A percentile compares a stretch with the other conserved stretches of the same genome.
Conservation (phyloP, 2,888 invertebrate genomes). For the Andrena marginata region DNA sequence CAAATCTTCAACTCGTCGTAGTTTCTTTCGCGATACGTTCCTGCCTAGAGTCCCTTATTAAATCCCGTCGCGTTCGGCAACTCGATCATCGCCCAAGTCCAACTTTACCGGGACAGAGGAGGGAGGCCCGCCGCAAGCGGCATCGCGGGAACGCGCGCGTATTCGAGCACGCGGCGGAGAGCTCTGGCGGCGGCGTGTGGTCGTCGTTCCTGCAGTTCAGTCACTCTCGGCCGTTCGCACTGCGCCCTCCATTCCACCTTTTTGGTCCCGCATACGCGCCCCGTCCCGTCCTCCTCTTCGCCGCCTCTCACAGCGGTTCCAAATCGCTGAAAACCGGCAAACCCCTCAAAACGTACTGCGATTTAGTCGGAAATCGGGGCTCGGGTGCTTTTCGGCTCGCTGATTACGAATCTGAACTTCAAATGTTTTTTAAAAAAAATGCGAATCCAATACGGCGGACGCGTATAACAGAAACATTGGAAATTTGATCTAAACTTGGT, state of each 20-base stretch:
- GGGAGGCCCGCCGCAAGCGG: not conserved
- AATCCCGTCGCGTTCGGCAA: not conserved
- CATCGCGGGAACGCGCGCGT: constrained; percentile 67
- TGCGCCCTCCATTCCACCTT: constrained; percentile 31
- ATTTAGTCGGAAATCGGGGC: no score
- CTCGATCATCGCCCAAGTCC: constrained; percentile 13
- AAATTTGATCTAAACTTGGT: no score
- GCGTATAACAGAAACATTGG: no score
- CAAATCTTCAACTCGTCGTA: not conserved
- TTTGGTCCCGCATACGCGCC: constrained; percentile 16
- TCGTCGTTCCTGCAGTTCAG: constrained; percentile 71
- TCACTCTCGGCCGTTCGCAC: constrained; percentile 70
- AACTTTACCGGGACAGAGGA: not conserved
- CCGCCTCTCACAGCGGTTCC: no score
- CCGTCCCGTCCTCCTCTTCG: not conserved
- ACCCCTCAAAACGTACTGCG: no score
- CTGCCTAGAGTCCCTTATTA: not conserved
- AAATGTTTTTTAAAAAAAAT: no score
- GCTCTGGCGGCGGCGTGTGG: constrained; percentile 72
- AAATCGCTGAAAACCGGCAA: no score
- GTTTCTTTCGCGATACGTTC: not conserved
- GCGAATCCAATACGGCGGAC: no score
- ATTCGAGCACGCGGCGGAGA: constrained; percentile 50
- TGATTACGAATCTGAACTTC: no score
- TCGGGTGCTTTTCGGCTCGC: no score